Conservation (phyloP, 1,140 invertebrate species). For the Oncopodura yosiiana region DNA sequence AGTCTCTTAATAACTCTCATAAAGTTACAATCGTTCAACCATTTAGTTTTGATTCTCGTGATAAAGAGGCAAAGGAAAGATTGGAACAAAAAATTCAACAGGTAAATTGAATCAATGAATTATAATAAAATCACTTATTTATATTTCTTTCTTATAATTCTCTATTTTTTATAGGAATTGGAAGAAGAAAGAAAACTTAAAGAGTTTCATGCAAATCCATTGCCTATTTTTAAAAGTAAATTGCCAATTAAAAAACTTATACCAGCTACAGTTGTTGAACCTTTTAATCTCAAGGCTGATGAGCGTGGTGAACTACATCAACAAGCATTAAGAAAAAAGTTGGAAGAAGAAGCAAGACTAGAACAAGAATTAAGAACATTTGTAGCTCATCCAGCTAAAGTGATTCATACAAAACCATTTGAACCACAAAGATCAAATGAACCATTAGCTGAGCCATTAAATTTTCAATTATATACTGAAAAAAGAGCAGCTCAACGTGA, state of each 20-base stretch:
- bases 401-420: slow-evolving; percentile 46
- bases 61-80: slow-evolving; percentile 41
- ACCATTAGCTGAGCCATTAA: slow-evolving; percentile 40
- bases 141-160: slow-evolving; percentile 8
- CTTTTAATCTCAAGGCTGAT: slow-evolving; percentile 41
- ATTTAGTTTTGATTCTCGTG: slow-evolving; percentile 48
- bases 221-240: slow-evolving; percentile 38
- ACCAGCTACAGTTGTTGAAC: slow-evolving; percentile 38
- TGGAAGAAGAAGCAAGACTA: slow-evolving; percentile 34
- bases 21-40: slow-evolving; percentile 36
- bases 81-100: slow-evolving; percentile 47
- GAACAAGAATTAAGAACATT: slow-evolving; percentile 39
- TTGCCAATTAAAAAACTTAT: slow-evolving; percentile 39
- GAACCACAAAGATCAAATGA: slow-evolving; percentile 41
- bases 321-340: slow-evolving; percentile 36
- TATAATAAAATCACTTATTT: background rate
- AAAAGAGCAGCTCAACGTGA: slow-evolving; percentile 41
- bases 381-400: slow-evolving; percentile 42
- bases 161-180: slow-evolving; percentile 35
- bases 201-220: slow-evolving; percentile 46
- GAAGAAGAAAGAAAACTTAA: slow-evolving; percentile 41
- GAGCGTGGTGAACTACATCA: slow-evolving; percentile 38
- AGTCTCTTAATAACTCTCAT: background rate
- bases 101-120: slow-evolving; percentile 30
- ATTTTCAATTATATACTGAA: slow-evolving; percentile 45